Base-by-base conservation (phyloP, 2,113 vertebrate species). In the Colinus virginianus region DNA sequence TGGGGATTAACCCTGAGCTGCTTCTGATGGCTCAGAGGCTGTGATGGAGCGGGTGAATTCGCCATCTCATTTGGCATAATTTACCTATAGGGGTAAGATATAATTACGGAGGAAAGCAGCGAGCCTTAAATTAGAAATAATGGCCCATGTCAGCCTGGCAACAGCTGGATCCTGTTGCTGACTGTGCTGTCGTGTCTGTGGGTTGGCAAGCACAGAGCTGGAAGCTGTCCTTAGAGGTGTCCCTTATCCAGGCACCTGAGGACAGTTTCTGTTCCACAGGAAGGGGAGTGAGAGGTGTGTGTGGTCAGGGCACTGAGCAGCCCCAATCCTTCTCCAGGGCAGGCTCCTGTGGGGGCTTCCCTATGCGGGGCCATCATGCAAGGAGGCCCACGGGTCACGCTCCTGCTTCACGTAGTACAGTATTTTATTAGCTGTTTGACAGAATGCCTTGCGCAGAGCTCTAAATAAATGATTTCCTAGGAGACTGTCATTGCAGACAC, bases 131-230 rank as follows among this genome's bases (percentile, higher is more conserved):
- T 85, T 91, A 69, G 45, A 84, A 92, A 74, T 45, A 49, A 6
- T 36, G 53, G 30, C 59, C 14, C 59, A 22, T 56, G 16, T 59
- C 11, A 34, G 45, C 46, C 45, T 67, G 82, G 82, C 78, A 83
- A 38, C 55, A 87, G 86, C 59, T 90, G 59, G 36, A 58, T 87
- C 34, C 78, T 79, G 62, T 53, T 83, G 76, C 79, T 83, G 88
- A 78, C 40, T 59, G 79, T 51, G 74, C 25, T 32, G 7, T 56
- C 51, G 23, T 32, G 16, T 20, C 5, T 59, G 32, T 0, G 1
- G 32, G n/a, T 59, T 36, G 66, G 64, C 67, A 55, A 14, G 40
- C 8, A 59, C 22, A 28, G 56, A 59, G 42, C 42, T 3, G 3
- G 11, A 42, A 83, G 7, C 1, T 30, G 30, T 59, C 22, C 63